Base-by-base conservation (phyloP, 1,140 invertebrate genomes). In the Lucilia sericata region DNA sequence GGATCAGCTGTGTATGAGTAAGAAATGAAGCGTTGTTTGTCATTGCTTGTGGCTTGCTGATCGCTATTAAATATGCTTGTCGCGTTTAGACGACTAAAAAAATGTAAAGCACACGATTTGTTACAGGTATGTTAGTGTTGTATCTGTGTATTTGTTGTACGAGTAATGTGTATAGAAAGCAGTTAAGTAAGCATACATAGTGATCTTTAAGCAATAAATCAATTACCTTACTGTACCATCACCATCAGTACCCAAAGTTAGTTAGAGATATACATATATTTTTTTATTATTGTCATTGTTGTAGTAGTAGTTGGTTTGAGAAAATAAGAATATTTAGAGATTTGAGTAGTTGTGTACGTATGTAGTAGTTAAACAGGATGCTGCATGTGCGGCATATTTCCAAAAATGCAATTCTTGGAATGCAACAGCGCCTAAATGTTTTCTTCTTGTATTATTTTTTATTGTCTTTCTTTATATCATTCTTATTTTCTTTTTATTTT, bases 131-230 rank as follows among this genome's bases (percentile, higher is more conserved):
- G 17, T 7, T 42, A 14, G 55, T 60, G 65, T 21, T 70, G 17
- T 70, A 14, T 55, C 5, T 70, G 65, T 70, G 10, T 70, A 17
- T 17, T 70, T 21, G 25, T 30, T 30, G 25, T 30, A 30, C 25
- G 25, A 30, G 25, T 30, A 30, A 30, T 30, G n/a, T 65, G n/a
- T 70, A 21, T 70, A 9, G n/a, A 70, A n/a, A 21, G n/a, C 19
- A 60, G 55, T 60, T 14, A 60, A 55, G 65, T n/a, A 19, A 21
- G 65, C 5, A 21, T 21, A 0, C 5, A 25, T 70, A 70, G 21
- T 25, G 65, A 70, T 70, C 65, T 70, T 70, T 47, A 49, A 78
- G 75, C 34, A 78, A 78, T 78, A 78, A 78, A 78, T 78, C 75
- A 78, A 78, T 78, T 78, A 78, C 36, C n/a, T 47, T 47, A 78